A percentile compares a stretch with the other conserved stretches of the same genome.
phyloP scores from a whole-genome alignment of 2,797 vertebrate genomes.

The Leuciscus waleckii region DNA sequence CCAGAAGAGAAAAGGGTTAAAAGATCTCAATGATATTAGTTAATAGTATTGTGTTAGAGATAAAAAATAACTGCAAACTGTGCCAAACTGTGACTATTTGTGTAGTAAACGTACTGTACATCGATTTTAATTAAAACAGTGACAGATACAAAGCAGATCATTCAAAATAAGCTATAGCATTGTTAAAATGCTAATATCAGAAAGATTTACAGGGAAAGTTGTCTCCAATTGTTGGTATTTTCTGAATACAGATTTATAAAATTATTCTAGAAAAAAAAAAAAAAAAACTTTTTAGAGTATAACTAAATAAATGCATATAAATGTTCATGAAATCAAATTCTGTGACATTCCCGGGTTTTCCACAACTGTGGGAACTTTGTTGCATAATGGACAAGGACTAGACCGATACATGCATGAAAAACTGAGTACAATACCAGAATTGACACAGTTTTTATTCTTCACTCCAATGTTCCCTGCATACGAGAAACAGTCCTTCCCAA shows the following conservation, averaged over 20 bases:
- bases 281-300: neutral
- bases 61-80: neutral
- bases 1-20: neutral
- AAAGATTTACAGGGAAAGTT: neutral
- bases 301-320: neutral
- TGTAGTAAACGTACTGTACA: neutral
- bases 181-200: neutral
- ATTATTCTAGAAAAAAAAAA: neutral
- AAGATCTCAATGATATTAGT: neutral
- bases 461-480: neutral
- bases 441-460: constrained; percentile 15
- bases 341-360: neutral
- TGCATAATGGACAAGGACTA: neutral
- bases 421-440: neutral
- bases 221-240: neutral
- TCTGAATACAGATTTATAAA: neutral
- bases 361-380: neutral
- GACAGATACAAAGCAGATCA: neutral
- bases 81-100: neutral
- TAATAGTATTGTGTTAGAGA: neutral
- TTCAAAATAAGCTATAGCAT: neutral
- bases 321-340: neutral
- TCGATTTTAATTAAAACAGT: neutral
- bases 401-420: neutral
- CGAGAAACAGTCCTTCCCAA: neutral